Conservation (phyloP, 2,113 vertebrate species). For the Cyprinodon variegatus region DNA sequence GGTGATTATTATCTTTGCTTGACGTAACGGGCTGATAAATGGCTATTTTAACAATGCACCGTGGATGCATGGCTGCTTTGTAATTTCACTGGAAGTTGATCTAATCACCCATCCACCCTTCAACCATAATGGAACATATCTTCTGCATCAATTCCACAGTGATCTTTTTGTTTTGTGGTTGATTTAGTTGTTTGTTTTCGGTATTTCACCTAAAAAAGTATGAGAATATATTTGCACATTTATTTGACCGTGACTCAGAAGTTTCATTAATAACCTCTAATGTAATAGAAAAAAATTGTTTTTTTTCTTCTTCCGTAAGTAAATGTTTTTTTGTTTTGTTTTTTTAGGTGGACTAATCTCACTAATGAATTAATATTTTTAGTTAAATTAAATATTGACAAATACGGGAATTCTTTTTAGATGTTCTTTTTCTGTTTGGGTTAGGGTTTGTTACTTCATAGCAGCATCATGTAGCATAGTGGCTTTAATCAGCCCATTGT, state of each 20-base stretch:
- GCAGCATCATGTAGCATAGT: neutral
- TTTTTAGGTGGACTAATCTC: neutral
- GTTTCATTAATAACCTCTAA: neutral
- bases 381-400: neutral
- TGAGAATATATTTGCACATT: neutral
- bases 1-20: slow-evolving; percentile 77
- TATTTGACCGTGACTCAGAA: neutral
- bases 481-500: neutral
- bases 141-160: slow-evolving; percentile 61
- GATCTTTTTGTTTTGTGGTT: slow-evolving; percentile 70
- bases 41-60: slow-evolving; percentile 73
- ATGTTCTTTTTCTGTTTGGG: neutral
- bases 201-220: slow-evolving; percentile 1
- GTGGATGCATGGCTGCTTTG: slow-evolving; percentile 88
- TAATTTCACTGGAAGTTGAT: slow-evolving; percentile 75
- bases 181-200: slow-evolving; percentile 51
- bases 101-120: slow-evolving; percentile 58
- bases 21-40: slow-evolving; percentile 81
- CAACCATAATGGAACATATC: slow-evolving; percentile 50
- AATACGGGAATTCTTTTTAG: neutral
- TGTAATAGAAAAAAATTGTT: neutral
- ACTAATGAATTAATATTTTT: neutral
- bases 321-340: neutral
- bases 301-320: no score
- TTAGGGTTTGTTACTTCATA: neutral